Base-by-base conservation (phyloP, 2,888 invertebrate genomes). In the Ichneumoninae sp. region DNA sequence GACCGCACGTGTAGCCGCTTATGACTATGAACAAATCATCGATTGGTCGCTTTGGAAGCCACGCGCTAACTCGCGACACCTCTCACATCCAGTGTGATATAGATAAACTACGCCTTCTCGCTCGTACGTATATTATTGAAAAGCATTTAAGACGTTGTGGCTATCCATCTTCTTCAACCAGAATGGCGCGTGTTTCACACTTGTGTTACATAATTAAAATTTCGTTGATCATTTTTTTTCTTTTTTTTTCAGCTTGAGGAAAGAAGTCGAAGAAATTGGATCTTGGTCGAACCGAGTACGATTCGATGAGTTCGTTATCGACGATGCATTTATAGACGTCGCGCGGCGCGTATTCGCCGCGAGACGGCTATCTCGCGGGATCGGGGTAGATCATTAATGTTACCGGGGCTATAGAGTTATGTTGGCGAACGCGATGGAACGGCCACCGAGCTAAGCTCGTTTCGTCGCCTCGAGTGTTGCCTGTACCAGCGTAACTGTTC, bases 1-100 rank as follows among this genome's bases (percentile, higher is more conserved):
- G 69, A 74, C 78, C 26, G 30, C 57, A 36, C 30, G 57, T 47
- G 57, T 69, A 66, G 36, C 36, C 36, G 40, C 77, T 85, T 87
- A 89, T 90, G 89, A 88, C 90, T 87, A 88, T 88, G 87, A 88
- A 89, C 89, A 89, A 90, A 91, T 91, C 90, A 91, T 91, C 89
- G 90, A 91, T 91, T 91, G 91, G 91, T 90, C 86, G 88, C 86
- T 86, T 86, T 83, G 62, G 50, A 78, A 69, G 78, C 78, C 78
- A 70, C 60, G 78, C 70, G 57, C 69, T 50, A n/a, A 33, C 69
- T 50, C 86, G 88, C 86, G 89, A 90, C 90, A 89, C 91, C 90
- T 91, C 91, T 90, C 89, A 82, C 87, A 78, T 84, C 76, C 86
- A 54, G 52, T 52, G 60, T 69, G 30, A 57, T 78, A 47, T 60